Conservation (phyloP, 2,797 vertebrate species). For the Serranus cabrilla region DNA sequence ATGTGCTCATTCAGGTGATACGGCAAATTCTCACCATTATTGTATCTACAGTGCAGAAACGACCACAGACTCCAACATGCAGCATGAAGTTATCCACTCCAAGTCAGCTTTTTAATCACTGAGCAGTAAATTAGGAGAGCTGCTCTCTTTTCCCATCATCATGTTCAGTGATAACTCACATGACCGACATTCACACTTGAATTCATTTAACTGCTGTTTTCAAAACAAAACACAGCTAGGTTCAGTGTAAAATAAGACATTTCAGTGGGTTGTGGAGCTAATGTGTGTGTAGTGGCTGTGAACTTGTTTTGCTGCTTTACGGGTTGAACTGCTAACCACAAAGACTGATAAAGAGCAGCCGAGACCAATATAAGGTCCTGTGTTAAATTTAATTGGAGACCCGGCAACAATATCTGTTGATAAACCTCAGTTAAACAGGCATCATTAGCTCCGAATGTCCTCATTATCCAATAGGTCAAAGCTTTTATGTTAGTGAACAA, state of each 20-base stretch:
- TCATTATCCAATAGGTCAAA: slow-evolving; percentile 71
- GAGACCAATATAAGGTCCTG: slow-evolving; percentile 32
- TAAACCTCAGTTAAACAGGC: slow-evolving; percentile 62
- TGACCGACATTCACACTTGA: slow-evolving; percentile 47
- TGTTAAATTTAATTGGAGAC: slow-evolving; percentile 53
- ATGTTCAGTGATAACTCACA: slow-evolving; percentile 45
- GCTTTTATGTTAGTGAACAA: slow-evolving; percentile 60
- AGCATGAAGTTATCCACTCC: slow-evolving; percentile 6
- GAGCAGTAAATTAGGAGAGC: slow-evolving; percentile 5
- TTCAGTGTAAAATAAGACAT: slow-evolving; percentile 35
- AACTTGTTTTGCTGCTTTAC: slow-evolving; percentile 45
- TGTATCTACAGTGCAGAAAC: slow-evolving; percentile 14
- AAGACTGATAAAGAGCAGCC: slow-evolving; percentile 31
- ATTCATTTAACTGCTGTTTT: slow-evolving; percentile 45
- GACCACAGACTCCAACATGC: neutral
- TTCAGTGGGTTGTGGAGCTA: slow-evolving; percentile 36
- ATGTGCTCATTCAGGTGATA: slow-evolving; percentile 60
- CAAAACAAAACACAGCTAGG: slow-evolving; percentile 43
- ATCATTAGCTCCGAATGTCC: slow-evolving; percentile 61
- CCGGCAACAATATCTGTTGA: slow-evolving; percentile 49
- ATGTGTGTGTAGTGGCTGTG: slow-evolving; percentile 9
- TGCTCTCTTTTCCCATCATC: slow-evolving; percentile 25
- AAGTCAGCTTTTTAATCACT: slow-evolving; percentile 10
- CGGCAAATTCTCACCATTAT: slow-evolving; percentile 13
- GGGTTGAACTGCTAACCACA: slow-evolving; percentile 28